Percentiles rank a stretch among this genome's conserved stretches.
phyloP scores from a whole-genome alignment of 2,888 invertebrate genomes.

The Operophtera brumata region DNA sequence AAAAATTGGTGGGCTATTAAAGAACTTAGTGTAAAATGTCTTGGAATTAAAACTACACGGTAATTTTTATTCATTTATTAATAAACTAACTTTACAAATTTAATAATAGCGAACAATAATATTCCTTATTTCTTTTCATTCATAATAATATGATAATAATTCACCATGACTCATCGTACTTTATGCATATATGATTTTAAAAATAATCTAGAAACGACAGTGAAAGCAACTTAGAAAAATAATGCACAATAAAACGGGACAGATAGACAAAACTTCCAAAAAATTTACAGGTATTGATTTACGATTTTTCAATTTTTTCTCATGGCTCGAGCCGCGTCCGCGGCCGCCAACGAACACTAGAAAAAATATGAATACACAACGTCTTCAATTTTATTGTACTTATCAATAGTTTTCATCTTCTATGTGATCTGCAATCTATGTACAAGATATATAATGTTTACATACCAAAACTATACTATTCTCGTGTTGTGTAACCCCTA shows the following conservation, averaged over 20 bases:
- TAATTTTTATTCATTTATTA: slow-evolving; percentile 80
- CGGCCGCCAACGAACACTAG: slow-evolving; percentile 26
- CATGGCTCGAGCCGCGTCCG: slow-evolving; percentile 2
- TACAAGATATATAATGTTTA: slow-evolving; percentile 77
- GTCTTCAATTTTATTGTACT: slow-evolving; percentile 58
- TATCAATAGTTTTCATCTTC: slow-evolving; percentile 71
- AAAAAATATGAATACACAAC: slow-evolving; percentile 30
- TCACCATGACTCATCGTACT: slow-evolving; percentile 76
- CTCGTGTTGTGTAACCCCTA: slow-evolving; percentile 75
- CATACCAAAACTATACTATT: slow-evolving; percentile 78
- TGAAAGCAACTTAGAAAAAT: slow-evolving; percentile 79
- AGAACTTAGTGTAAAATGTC: no score
- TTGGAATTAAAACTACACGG: slow-evolving; percentile 57
- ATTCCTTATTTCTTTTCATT: slow-evolving; percentile 81
- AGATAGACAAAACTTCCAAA: slow-evolving; percentile 47
- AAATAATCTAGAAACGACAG: slow-evolving; percentile 79
- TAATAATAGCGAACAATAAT: slow-evolving; percentile 82
- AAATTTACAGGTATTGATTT: slow-evolving; percentile 53
- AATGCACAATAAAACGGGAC: slow-evolving; percentile 75
- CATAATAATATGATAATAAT: slow-evolving; percentile 73
- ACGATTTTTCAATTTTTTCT: slow-evolving; percentile 22
- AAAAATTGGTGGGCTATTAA: no score
- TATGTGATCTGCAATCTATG: slow-evolving; percentile 70
- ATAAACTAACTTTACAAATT: slow-evolving; percentile 82
- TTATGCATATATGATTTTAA: slow-evolving; percentile 78